phyloP scores from a whole-genome alignment of 2,888 invertebrate genomes.

The Pseudeuparius sepicola region DNA sequence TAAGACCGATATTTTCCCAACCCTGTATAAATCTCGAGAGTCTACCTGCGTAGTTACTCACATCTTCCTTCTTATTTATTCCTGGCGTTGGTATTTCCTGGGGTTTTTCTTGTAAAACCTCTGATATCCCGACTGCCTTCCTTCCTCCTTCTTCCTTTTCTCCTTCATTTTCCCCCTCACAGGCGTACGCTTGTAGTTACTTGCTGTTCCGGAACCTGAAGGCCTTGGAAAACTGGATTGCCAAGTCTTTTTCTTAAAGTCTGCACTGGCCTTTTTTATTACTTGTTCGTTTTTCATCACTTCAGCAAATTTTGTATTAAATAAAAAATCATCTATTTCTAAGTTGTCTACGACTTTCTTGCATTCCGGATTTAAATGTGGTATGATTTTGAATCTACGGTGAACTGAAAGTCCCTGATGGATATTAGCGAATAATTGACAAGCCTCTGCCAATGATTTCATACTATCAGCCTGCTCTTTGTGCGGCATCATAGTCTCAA shows the following conservation, averaged over 20 bases:
- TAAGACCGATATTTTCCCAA: constrained; percentile 6
- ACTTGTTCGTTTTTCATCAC: constrained; percentile 12
- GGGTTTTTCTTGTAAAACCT: background rate
- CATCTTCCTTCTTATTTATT: background rate
- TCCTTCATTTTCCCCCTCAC: constrained; percentile 11
- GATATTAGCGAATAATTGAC: constrained; percentile 11
- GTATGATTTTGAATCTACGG: constrained; percentile 12
- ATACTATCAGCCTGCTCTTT: background rate
- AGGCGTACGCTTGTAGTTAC: constrained; percentile 11
- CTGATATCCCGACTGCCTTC: background rate
- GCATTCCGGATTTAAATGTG: constrained; percentile 13
- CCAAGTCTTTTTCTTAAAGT: constrained; percentile 8
- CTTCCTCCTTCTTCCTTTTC: constrained; percentile 5
- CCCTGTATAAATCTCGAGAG: constrained; percentile 2
- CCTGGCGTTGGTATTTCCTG: constrained; percentile 2
- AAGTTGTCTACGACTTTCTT: constrained; percentile 9
- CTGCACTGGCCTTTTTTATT: constrained; percentile 7
- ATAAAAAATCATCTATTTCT: constrained; percentile 10
- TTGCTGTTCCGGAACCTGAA: background rate
- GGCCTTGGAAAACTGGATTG: background rate
- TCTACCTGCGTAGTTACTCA: constrained; percentile 6
- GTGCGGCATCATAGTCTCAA: background rate
- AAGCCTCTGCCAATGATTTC: constrained; percentile 9
- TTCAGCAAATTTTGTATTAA: constrained; percentile 7
- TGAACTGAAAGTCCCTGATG: constrained; percentile 12